Evolutionary conservation across 2,888 invertebrate genomes (phyloP).

Genomic region (Leptopilina myrica): DNA sequence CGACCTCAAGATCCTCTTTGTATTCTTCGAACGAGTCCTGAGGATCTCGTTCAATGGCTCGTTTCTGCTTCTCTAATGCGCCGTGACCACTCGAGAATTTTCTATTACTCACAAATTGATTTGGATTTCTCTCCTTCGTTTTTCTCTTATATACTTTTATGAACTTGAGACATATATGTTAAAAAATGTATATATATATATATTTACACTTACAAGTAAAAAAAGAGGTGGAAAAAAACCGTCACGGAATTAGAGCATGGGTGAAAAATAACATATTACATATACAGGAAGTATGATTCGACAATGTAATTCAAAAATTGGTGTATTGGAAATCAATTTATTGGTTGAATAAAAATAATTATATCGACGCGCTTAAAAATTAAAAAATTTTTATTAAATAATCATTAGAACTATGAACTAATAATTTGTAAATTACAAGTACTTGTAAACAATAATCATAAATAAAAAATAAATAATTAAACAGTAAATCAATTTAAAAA

Average conservation of each 20-base stretch:
- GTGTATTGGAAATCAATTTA: no score
- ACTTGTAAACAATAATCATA: no score
- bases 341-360: no score
- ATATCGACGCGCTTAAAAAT: no score
- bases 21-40: slow-evolving; percentile 50
- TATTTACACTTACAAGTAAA: background rate
- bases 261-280: slow-evolving; percentile 13
- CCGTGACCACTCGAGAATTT: slow-evolving; percentile 53
- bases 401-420: no score
- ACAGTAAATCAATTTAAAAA: no score
- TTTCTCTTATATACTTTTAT: slow-evolving; percentile 12
- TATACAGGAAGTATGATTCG: slow-evolving; percentile 20
- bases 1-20: slow-evolving; percentile 43
- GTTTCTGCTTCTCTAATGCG: slow-evolving; percentile 52
- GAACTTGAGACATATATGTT: background rate
- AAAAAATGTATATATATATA: no score
- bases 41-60: slow-evolving; percentile 47
- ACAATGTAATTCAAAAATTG: background rate
- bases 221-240: background rate
- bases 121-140: slow-evolving; percentile 46
- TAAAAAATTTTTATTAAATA: no score
- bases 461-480: no score
- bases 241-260: background rate
- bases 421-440: no score
- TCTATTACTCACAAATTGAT: slow-evolving; percentile 55